Conservation (phyloP, 2,797 vertebrate genomes). For the Rhinatrema bivittatum region DNA sequence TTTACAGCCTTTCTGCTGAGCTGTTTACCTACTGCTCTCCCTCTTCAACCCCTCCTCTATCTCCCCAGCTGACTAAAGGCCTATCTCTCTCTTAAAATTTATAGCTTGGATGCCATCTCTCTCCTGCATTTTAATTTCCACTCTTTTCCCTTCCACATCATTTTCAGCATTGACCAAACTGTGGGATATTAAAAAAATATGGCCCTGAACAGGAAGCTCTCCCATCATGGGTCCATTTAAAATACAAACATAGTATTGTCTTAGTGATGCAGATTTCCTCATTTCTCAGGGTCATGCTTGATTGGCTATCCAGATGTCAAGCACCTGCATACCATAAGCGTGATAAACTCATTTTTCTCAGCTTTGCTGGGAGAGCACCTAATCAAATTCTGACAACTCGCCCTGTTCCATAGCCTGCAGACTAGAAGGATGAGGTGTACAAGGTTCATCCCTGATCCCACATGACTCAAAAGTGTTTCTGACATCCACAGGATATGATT, state of each 20-base stretch:
- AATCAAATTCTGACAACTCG: slow-evolving; percentile 22
- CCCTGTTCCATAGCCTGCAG: slow-evolving; percentile 5
- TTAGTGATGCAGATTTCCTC: neutral
- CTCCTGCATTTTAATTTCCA: too few relatives aligned
- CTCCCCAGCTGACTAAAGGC: too few relatives aligned
- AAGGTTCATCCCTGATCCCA: slow-evolving; percentile 11
- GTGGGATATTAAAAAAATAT: too few relatives aligned
- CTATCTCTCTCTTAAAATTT: too few relatives aligned
- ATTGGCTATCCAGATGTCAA: slow-evolving; percentile 1
- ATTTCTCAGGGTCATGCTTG: neutral
- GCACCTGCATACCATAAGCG: neutral
- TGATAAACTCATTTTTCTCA: slow-evolving; percentile 7
- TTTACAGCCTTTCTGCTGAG: too few relatives aligned
- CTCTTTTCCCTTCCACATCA: too few relatives aligned
- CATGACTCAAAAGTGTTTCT: slow-evolving; percentile 24
- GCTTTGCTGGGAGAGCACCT: slow-evolving; percentile 8
- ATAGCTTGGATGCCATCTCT: too few relatives aligned
- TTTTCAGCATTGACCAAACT: too few relatives aligned
- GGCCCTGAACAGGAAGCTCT: too few relatives aligned
- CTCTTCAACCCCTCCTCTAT: too few relatives aligned
- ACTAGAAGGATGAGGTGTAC: slow-evolving; percentile 16
- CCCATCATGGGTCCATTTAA: neutral
- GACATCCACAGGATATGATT: slow-evolving; percentile 19
- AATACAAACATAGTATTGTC: neutral
- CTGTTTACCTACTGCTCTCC: too few relatives aligned